These are phyloP conservation scores for Eulithis testata DNA, from an alignment of 2,888 invertebrate species.

Conservation along the genomic window DNA sequence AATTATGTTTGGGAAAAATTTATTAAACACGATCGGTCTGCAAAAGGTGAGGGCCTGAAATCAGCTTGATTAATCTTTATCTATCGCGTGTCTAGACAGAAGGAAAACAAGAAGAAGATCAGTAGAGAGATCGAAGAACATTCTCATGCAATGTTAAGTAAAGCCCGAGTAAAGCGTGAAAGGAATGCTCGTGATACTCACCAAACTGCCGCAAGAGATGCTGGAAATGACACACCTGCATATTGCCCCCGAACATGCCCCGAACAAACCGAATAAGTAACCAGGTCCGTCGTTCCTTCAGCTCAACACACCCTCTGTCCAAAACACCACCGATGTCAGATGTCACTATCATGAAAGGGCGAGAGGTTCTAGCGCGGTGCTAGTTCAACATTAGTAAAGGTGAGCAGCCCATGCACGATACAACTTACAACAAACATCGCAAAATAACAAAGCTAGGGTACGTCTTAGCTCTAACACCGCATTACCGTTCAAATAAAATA, in stretches of 20 bases:
- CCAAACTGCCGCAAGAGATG: conserved; percentile 83
- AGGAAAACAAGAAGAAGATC: conserved; percentile 5
- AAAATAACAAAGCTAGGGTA: conserved; percentile 72
- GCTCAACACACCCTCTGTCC: conserved; percentile 80
- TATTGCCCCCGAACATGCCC: conserved; percentile 76
- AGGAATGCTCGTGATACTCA: conserved; percentile 65
- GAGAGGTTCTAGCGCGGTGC: conserved; percentile 42
- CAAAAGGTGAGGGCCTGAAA: background rate
- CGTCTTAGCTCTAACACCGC: conserved; percentile 71
- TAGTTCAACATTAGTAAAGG: conserved; percentile 45
- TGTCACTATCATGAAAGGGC: conserved; percentile 29
- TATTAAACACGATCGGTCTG: background rate
- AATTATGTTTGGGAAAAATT: background rate
- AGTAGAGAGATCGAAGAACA: conserved; percentile 15
- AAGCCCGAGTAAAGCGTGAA: conserved; percentile 44
- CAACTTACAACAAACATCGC: conserved; percentile 64
- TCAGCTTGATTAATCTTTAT: background rate
- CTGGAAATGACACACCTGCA: conserved; percentile 86
- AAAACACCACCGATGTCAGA: conserved; percentile 75
- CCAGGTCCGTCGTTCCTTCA: conserved; percentile 62
- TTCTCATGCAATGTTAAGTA: conserved; percentile 35
- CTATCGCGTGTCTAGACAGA: conserved; percentile 8
- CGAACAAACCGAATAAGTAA: conserved; percentile 70
- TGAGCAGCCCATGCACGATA: conserved; percentile 73
- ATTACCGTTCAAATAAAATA: conserved; percentile 53